These are phyloP conservation scores for Aptenodytes patagonicus DNA, from an alignment of 2,113 vertebrate species.

Conservation along the genomic window DNA sequence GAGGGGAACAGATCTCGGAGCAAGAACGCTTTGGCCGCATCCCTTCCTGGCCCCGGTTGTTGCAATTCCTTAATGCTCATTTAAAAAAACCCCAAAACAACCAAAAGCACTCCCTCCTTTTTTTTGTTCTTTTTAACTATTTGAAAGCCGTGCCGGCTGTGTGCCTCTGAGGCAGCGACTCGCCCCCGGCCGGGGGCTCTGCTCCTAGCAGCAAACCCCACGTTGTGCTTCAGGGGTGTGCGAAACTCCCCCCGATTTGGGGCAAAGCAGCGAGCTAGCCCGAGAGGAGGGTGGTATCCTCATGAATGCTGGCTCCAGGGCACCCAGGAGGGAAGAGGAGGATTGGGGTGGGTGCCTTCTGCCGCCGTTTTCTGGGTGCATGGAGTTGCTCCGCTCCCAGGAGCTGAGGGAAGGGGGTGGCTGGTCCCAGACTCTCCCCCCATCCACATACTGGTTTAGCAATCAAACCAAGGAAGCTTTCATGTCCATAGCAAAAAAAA, in stretches of 20 bases:
- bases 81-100: background rate
- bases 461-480: background rate
- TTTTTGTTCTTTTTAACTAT: background rate
- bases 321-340: background rate
- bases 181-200: accelerated
- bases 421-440: background rate
- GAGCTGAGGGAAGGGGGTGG: background rate
- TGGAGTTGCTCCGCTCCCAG: background rate
- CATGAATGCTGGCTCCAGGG: background rate
- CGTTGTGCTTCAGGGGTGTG: accelerated
- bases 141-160: accelerated
- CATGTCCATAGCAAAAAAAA: background rate
- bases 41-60: background rate
- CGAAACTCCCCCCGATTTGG: background rate
- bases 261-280: background rate
- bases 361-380: background rate
- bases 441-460: background rate
- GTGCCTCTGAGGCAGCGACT: accelerated
- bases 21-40: background rate
- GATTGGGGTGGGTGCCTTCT: background rate
- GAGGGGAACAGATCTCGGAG: accelerated
- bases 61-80: background rate
- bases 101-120: background rate
- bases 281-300: background rate
- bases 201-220: background rate